A percentile compares a stretch with the other conserved stretches of the same genome.
Evolutionary conservation across 2,888 invertebrate species (phyloP).

Genomic region (Toxonevra muliebris): DNA sequence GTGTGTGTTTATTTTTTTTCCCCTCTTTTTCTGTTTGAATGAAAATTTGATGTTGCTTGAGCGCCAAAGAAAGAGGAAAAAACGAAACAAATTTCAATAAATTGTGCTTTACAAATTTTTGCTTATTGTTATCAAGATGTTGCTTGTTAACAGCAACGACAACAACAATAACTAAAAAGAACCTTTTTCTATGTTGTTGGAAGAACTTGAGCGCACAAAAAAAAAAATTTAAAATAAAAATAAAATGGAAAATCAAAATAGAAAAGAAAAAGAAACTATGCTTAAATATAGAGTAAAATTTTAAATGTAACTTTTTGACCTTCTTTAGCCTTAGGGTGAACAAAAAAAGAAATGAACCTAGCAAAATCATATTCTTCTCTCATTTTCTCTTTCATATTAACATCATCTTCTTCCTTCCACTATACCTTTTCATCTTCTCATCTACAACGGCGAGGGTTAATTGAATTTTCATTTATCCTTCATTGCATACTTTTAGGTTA

Average conservation of each 20-base stretch:
- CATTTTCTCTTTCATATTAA: too few relatives aligned
- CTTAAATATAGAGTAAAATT: background rate
- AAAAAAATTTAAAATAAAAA: background rate
- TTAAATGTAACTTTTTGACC: constrained; percentile 18
- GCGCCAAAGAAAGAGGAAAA: background rate
- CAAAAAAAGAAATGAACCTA: too few relatives aligned
- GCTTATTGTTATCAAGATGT: constrained; percentile 18
- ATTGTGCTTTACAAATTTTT: constrained; percentile 16
- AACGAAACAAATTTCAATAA: constrained; percentile 15
- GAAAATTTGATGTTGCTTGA: background rate
- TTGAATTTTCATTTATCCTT: constrained; percentile 13
- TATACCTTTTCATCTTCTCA: background rate
- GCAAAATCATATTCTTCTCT: too few relatives aligned
- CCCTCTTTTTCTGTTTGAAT: too few relatives aligned
- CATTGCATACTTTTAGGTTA: constrained; percentile 4
- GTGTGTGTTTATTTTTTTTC: too few relatives aligned
- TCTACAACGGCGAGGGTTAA: background rate
- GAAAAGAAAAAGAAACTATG: background rate
- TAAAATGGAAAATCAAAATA: background rate
- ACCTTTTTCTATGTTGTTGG: background rate
- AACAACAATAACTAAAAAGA: background rate
- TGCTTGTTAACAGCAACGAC: constrained; percentile 4
- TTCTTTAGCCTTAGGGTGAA: background rate
- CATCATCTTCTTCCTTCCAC: too few relatives aligned
- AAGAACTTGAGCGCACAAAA: background rate